Percentiles rank a stretch among this genome's conserved stretches.
Conservation (phyloP, 92 coral and sea anemone species). For the Blastomussa wellsi region DNA sequence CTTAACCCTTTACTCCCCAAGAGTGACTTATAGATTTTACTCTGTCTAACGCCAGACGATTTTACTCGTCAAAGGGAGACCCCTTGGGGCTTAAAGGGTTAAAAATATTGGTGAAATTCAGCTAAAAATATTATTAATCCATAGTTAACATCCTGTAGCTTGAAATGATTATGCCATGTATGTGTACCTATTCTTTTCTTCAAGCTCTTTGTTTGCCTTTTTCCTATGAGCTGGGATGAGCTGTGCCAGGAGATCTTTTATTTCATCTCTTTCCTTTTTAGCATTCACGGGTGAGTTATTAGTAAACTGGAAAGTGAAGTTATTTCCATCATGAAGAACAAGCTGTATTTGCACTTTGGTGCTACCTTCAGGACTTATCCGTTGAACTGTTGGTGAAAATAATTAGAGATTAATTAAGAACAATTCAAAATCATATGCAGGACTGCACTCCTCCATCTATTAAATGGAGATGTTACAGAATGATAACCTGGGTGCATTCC, state of each 20-base stretch:
- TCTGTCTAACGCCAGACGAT: too few species aligned
- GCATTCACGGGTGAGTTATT: constrained; percentile 63
- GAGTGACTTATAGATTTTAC: too few species aligned
- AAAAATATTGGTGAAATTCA: too few species aligned
- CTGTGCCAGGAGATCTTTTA: constrained; percentile 88
- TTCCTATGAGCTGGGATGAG: constrained; percentile 94
- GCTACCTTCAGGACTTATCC: constrained; percentile 96
- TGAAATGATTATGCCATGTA: neutral
- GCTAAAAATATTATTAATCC: too few species aligned
- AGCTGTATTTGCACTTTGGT: constrained; percentile 91
- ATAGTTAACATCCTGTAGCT: neutral
- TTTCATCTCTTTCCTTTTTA: constrained; percentile 89
- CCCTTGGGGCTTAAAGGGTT: too few species aligned
- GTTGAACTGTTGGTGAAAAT: constrained; percentile 67
- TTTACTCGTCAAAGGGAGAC: too few species aligned
- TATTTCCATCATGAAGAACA: constrained; percentile 87
- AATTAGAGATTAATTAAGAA: too few species aligned
- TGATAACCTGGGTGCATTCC: too few species aligned
- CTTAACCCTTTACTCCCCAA: too few species aligned
- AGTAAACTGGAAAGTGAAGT: constrained; percentile 90
- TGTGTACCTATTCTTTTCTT: constrained; percentile 88
- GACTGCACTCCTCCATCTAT: too few species aligned
- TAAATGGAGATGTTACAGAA: too few species aligned
- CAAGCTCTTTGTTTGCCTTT: constrained; percentile 93
- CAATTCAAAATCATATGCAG: too few species aligned